Conservation (phyloP, 2,797 vertebrate genomes). For the Macropodus opercularis region DNA sequence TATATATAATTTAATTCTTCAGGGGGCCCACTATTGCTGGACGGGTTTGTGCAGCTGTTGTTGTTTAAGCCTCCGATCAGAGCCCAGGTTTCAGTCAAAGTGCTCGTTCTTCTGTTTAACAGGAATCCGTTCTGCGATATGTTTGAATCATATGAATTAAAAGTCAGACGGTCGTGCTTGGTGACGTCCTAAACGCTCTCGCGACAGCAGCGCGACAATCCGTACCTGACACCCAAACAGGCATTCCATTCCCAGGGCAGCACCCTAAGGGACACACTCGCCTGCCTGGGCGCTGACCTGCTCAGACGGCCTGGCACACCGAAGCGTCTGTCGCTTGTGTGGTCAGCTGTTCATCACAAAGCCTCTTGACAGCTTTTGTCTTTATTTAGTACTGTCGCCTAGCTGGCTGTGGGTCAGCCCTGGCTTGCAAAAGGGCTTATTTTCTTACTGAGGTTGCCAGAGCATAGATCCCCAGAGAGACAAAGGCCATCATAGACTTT, state of each 20-base stretch:
- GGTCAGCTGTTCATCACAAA: slow-evolving; percentile 75
- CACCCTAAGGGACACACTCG: slow-evolving; percentile 24
- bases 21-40: too few relatives aligned
- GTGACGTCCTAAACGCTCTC: slow-evolving; percentile 37
- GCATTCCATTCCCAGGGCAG: slow-evolving; percentile 20
- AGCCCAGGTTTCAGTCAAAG: too few relatives aligned
- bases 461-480: slow-evolving; percentile 58
- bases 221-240: slow-evolving; percentile 31
- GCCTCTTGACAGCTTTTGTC: slow-evolving; percentile 75
- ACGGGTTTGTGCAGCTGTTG: too few relatives aligned
- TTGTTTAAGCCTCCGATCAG: too few relatives aligned
- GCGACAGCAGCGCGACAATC: slow-evolving; percentile 4
- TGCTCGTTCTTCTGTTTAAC: too few relatives aligned
- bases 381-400: slow-evolving; percentile 78
- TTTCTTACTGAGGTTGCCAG: slow-evolving; percentile 59
- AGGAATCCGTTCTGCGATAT: slow-evolving; percentile 25
- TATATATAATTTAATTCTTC: slow-evolving; percentile 3
- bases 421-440: slow-evolving; percentile 67
- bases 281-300: slow-evolving; percentile 46
- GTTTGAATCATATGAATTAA: slow-evolving; percentile 40
- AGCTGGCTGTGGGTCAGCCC: slow-evolving; percentile 59
- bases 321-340: slow-evolving; percentile 49
- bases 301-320: slow-evolving; percentile 47
- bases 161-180: slow-evolving; percentile 12
- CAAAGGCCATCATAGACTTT: slow-evolving; percentile 49